Base-by-base conservation (phyloP, 2,113 vertebrate genomes). In the Chaenocephalus aceratus region DNA sequence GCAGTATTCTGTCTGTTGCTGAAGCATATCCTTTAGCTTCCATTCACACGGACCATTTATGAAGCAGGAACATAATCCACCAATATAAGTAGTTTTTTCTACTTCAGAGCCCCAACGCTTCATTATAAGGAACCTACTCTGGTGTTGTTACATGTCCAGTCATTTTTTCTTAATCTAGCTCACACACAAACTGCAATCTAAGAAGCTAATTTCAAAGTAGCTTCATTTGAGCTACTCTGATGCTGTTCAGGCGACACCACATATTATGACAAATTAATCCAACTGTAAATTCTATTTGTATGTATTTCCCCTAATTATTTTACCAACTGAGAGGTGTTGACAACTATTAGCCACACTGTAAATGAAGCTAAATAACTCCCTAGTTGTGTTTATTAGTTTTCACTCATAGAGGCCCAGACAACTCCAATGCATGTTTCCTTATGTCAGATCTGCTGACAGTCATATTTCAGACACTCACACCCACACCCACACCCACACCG, bases 301-400 rank as follows among this genome's bases (percentile, higher is more conserved):
- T 44, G 62, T 60, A 72, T 75, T 84, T 69, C 56, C 79, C 82
- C 78, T 72, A 80, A 81, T 81, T 62, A 44, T 57, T 72, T 63
- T 77, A 51, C 75, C 60, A 26, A 12, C 75, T 18, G 10, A 70
- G 52, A 72, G 67, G 87, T 74, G 86, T 78, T 85, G 90, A 86
- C 87, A 86, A 74, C 70, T 66, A 75, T 71, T 72, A 88, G 76
- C 83, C 79, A 68, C 80, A 75, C 34, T n/a, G 46, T 72, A 65
- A 66, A 5, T 69, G 54, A 61, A 75, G 79, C 79, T 68, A 84
- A 81, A 77, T 72, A 58, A 60, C 82, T 76, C 66, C 44, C 61
- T 6, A 57, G 51, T 80, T 77, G 44, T 90, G 86, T 92, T 87
- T 82, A 87, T 88, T 84, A 83, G 75, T 75, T 48, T 75, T 83